Percentiles rank a stretch among this genome's conserved stretches.
Evolutionary conservation across 2,797 vertebrate species (phyloP).

Genomic region (Trachops cirrhosus): DNA sequence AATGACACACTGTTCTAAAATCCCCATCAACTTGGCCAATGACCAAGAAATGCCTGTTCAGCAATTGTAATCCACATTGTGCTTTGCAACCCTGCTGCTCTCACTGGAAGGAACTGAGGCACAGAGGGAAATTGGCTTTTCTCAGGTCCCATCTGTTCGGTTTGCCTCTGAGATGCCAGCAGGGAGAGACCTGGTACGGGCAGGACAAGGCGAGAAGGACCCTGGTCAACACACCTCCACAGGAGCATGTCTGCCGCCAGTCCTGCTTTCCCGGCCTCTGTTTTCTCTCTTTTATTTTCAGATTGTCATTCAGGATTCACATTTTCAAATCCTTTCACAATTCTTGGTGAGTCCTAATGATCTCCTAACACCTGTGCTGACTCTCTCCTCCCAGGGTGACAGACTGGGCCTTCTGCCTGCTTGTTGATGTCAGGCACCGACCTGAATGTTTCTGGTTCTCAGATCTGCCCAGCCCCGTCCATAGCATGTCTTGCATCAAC

Average conservation of each 20-base stretch:
- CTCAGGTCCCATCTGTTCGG: neutral
- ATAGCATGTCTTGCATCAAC: neutral
- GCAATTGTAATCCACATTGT: neutral
- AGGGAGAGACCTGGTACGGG: neutral
- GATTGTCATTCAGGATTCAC: neutral
- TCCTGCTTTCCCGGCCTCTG: neutral
- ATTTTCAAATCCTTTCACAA: neutral
- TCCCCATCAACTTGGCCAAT: neutral
- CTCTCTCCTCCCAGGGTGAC: neutral
- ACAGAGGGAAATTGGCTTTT: neutral
- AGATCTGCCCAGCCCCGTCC: neutral
- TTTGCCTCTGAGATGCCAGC: neutral
- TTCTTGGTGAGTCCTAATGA: neutral
- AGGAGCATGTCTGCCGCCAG: neutral
- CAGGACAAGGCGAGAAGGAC: neutral
- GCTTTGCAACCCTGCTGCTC: constrained; percentile 2
- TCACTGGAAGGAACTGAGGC: neutral
- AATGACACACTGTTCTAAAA: neutral
- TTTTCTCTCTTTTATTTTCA: neutral
- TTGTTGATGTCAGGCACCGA: neutral
- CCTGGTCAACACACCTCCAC: neutral
- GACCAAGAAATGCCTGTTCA: neutral
- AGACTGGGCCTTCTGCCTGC: neutral
- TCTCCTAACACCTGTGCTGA: neutral
- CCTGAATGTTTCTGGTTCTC: neutral